A percentile compares a stretch with the other conserved stretches of the same genome.
These are phyloP conservation scores for Keiferia lycopersicella DNA, from an alignment of 2,888 invertebrate genomes.

Conservation along the genomic window DNA sequence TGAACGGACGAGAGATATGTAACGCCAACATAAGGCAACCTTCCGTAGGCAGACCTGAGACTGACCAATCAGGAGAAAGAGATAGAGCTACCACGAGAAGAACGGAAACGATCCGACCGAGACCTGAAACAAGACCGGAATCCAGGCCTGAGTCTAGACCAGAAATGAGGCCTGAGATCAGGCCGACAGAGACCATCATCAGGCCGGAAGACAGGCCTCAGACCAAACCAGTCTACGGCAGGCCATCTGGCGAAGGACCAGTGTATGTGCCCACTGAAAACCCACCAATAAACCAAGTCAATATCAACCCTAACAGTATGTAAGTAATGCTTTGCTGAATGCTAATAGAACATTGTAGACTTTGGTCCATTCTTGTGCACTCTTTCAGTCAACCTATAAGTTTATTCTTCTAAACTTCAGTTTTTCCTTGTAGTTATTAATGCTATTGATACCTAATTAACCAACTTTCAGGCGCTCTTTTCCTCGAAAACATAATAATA, in stretches of 20 bases:
- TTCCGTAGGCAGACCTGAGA: conserved; percentile 47
- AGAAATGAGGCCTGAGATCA: conserved; percentile 25
- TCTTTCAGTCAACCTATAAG: background rate
- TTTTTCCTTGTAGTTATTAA: background rate
- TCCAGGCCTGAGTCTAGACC: conserved; percentile 30
- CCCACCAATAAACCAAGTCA: conserved; percentile 43
- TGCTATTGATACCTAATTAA: too few species aligned
- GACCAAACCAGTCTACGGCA: conserved; percentile 54
- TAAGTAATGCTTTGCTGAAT: conserved; percentile 46
- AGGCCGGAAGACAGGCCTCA: conserved; percentile 51
- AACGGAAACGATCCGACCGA: conserved; percentile 28
- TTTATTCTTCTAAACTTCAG: background rate
- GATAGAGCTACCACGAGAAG: conserved; percentile 19
- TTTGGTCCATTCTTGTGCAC: background rate
- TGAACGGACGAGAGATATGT: conserved; percentile 83
- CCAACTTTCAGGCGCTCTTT: too few species aligned
- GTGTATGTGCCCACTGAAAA: conserved; percentile 58
- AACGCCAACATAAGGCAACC: conserved; percentile 65
- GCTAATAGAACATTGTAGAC: conserved; percentile 10
- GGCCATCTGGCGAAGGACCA: conserved; percentile 52
- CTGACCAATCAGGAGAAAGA: background rate
- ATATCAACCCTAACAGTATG: conserved; percentile 60
- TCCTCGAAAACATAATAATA: too few species aligned
- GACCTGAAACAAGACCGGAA: conserved; percentile 44
- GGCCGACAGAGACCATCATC: conserved; percentile 32